Evolutionary conservation across 2,113 vertebrate genomes (phyloP).

Genomic region (Trochalopteron elliotii): DNA sequence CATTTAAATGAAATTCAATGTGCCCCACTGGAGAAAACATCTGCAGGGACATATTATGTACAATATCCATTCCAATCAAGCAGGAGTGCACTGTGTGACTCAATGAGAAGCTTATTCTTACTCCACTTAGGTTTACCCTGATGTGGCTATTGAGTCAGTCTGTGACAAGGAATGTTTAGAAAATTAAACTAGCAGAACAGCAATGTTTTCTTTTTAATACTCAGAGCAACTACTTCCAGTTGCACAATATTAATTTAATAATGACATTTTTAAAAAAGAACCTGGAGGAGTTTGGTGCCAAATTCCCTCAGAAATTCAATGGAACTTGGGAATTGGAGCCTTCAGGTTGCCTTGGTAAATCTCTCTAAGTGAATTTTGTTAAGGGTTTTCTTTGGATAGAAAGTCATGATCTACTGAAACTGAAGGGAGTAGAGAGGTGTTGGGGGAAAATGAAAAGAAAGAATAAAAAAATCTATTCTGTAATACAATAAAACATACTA

Average conservation of each 20-base stretch:
- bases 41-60: slow-evolving; percentile 83
- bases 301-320: not conserved
- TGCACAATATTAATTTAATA: slow-evolving; percentile 63
- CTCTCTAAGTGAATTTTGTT: not conserved
- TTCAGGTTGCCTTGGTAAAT: not conserved
- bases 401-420: not conserved
- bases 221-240: slow-evolving; percentile 67
- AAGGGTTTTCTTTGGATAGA: not conserved
- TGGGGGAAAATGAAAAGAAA: not conserved
- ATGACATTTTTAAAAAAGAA: not conserved
- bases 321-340: not conserved
- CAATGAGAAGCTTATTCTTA: slow-evolving; percentile 75
- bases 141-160: slow-evolving; percentile 77
- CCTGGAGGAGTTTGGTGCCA: not conserved
- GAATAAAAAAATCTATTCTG: not conserved
- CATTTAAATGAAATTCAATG: slow-evolving; percentile 85
- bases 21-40: slow-evolving; percentile 82
- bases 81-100: slow-evolving; percentile 69
- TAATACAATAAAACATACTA: not conserved
- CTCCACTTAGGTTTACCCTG: slow-evolving; percentile 70
- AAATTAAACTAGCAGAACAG: slow-evolving; percentile 74
- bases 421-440: not conserved
- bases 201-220: slow-evolving; percentile 46
- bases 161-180: slow-evolving; percentile 70
- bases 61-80: slow-evolving; percentile 82